These are phyloP conservation scores for Scrobipalpa atriplicella DNA, from an alignment of 2,888 invertebrate genomes.

Conservation along the genomic window DNA sequence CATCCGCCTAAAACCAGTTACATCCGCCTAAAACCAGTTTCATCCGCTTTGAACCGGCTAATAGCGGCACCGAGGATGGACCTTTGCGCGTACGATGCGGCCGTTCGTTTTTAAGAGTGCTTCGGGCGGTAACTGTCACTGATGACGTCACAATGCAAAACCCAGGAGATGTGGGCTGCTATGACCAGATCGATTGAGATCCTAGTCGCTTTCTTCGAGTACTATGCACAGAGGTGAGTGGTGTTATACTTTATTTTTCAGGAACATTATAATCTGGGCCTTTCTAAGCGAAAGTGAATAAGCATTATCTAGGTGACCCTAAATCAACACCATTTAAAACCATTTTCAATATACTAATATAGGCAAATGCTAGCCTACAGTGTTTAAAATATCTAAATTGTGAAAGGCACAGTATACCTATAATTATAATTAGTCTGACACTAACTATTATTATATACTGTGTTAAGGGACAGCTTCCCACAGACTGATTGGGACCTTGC, in stretches of 20 bases:
- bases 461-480: no score
- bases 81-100: not conserved
- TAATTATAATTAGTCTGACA: no score
- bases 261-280: no score
- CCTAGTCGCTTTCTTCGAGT: slow-evolving; percentile 91
- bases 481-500: no score
- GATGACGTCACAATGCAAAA: slow-evolving; percentile 75
- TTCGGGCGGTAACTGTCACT: slow-evolving; percentile 66
- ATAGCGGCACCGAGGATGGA: not conserved
- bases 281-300: not conserved
- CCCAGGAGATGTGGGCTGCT: slow-evolving; percentile 90
- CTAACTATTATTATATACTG: no score
- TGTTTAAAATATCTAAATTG: not conserved
- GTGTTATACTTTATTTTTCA: not conserved
- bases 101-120: not conserved
- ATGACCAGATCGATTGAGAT: slow-evolving; percentile 91
- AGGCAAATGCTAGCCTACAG: no score
- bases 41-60: not conserved
- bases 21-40: not conserved
- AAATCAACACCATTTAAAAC: no score
- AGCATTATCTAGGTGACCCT: no score
- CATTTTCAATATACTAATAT: no score
- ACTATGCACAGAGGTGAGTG: slow-evolving; percentile 88
- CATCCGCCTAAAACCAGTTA: not conserved
- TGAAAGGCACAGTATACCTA: no score